Conservation (phyloP, 2,888 invertebrate species). For the Chymomyza fuscimana region DNA sequence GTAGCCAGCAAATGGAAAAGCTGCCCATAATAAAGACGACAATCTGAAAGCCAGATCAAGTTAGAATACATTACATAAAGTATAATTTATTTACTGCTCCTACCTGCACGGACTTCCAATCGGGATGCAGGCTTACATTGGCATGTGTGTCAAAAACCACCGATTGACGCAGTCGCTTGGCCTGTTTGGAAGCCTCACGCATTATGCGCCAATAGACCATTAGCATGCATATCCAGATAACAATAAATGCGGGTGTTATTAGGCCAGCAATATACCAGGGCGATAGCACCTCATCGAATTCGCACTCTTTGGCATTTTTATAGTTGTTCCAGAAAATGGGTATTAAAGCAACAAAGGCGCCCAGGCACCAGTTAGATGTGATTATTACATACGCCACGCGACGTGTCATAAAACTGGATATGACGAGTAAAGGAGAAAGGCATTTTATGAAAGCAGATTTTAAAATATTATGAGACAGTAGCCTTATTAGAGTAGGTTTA, state of each 20-base stretch:
- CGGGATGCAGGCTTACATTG: conserved; percentile 78
- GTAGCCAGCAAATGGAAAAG: conserved; percentile 90
- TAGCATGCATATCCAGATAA: conserved; percentile 88
- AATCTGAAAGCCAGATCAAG: conserved; percentile 82
- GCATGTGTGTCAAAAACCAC: conserved; percentile 81
- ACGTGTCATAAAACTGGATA: conserved; percentile 84
- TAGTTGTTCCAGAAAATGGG: conserved; percentile 90
- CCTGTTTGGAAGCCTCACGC: conserved; percentile 88
- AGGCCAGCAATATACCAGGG: conserved; percentile 80
- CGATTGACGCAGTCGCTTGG: conserved; percentile 84
- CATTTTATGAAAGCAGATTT: too few relatives aligned
- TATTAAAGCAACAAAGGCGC: conserved; percentile 84
- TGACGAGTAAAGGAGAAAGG: not conserved
- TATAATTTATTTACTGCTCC: not conserved
- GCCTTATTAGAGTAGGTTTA: too few relatives aligned
- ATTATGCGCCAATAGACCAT: conserved; percentile 89
- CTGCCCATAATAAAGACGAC: conserved; percentile 88
- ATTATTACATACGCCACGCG: conserved; percentile 84
- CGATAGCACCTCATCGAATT: conserved; percentile 84
- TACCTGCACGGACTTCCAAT: conserved; percentile 90
- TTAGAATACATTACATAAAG: not conserved
- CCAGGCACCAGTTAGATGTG: conserved; percentile 84
- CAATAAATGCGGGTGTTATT: conserved; percentile 86
- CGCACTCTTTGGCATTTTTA: conserved; percentile 83
- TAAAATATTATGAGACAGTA: too few relatives aligned